phyloP scores from a whole-genome alignment of 2,797 vertebrate genomes.

The Hozukius guyotensis region DNA sequence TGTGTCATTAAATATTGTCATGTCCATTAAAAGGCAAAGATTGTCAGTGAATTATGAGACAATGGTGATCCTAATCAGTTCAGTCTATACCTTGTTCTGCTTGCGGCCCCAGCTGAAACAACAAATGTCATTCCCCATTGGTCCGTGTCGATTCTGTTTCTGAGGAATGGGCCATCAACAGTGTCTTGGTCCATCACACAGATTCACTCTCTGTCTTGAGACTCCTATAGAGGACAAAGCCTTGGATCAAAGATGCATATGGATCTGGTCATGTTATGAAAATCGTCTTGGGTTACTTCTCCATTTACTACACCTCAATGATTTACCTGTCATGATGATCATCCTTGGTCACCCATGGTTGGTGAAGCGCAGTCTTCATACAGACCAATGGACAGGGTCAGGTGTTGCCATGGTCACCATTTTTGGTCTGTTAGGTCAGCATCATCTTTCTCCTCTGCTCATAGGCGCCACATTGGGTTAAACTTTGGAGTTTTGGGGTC shows the following conservation, averaged over 20 bases:
- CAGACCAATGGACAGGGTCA: neutral
- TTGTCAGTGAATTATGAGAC: neutral
- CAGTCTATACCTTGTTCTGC: neutral
- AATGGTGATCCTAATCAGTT: neutral
- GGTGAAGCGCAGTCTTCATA: neutral
- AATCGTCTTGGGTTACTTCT: neutral
- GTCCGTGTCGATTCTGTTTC: neutral
- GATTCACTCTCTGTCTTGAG: neutral
- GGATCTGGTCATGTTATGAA: neutral
- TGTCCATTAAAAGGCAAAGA: neutral
- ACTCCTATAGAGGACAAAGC: neutral
- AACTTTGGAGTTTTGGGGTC: fast-evolving
- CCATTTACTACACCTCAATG: conserved; percentile 6
- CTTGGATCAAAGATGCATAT: neutral
- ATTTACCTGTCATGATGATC: conserved; percentile 27
- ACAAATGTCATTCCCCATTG: neutral
- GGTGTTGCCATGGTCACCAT: conserved; percentile 7
- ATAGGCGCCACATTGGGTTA: too few relatives aligned
- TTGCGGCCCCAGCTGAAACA: neutral
- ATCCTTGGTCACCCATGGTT: conserved; percentile 12
- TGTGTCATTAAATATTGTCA: neutral
- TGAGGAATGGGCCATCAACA: neutral
- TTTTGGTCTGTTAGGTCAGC: neutral
- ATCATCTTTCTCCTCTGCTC: neutral
- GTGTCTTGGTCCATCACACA: neutral